A percentile compares a stretch with the other conserved stretches of the same genome.
Conservation (phyloP, 2,888 invertebrate species). For the Synanthedon formicaeformis region DNA sequence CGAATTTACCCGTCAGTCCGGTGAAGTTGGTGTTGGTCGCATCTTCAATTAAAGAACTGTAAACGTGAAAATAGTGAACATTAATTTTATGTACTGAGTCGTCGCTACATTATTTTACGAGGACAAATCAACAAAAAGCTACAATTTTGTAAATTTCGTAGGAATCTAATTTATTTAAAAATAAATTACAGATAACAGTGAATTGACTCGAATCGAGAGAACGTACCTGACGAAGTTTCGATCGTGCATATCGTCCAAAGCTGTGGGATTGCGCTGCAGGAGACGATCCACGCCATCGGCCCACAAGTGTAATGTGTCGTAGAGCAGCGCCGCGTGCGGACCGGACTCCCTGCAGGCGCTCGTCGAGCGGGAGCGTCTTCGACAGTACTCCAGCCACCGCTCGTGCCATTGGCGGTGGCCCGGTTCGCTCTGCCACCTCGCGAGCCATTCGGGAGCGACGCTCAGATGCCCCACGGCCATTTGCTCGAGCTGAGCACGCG, state of each 20-base stretch:
- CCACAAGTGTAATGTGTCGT: conserved; percentile 46
- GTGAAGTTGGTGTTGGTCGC: conserved; percentile 19
- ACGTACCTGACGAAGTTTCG: conserved; percentile 23
- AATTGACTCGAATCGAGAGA: too few species aligned
- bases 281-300: conserved; percentile 27
- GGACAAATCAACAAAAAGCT: too few species aligned
- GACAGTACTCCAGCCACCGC: conserved; percentile 7
- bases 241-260: conserved; percentile 38
- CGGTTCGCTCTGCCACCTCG: not conserved
- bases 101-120: too few species aligned
- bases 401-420: conserved; percentile 16
- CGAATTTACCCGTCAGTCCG: conserved; percentile 42
- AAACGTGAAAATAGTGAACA: not conserved
- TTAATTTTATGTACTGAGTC: not conserved
- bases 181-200: not conserved
- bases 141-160: too few species aligned
- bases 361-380: conserved; percentile 6
- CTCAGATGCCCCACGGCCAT: conserved; percentile 29
- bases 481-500: conserved; percentile 17
- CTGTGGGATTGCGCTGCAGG: conserved; percentile 21
- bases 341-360: conserved; percentile 12
- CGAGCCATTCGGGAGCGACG: conserved; percentile 30
- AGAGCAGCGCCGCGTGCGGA: conserved; percentile 41
- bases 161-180: not conserved
- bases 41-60: conserved; percentile 27